Evolutionary conservation across 2,888 invertebrate genomes (phyloP).

Genomic region (Drosophila nigritarsus): DNA sequence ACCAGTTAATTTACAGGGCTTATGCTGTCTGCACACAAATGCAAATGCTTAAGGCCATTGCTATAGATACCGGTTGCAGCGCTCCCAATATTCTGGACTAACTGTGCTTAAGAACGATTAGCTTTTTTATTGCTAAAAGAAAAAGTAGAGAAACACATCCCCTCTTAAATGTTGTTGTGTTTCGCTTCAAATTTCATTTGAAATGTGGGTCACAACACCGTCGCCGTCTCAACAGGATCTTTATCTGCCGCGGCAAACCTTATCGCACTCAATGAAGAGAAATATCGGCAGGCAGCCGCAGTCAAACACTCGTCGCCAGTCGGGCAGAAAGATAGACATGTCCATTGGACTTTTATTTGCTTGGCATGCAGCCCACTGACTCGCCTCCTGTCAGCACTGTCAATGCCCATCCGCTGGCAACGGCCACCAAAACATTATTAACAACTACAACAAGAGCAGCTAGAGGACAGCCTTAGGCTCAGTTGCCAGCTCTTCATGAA

Average conservation of each 20-base stretch:
- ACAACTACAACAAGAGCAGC: conserved; percentile 35
- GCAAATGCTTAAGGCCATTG: conserved; percentile 11
- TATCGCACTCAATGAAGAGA: conserved; percentile 59
- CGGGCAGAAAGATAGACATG: conserved; percentile 67
- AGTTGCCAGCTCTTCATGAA: conserved; percentile 12
- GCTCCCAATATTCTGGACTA: conserved; percentile 5
- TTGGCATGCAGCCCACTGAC: conserved; percentile 20
- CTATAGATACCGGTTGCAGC: conserved; percentile 30
- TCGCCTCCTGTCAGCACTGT: conserved; percentile 22
- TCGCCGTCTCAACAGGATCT: conserved; percentile 32
- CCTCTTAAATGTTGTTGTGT: background rate
- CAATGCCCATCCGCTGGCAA: conserved; percentile 36
- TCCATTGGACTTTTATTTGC: conserved; percentile 67
- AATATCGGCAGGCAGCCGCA: conserved; percentile 53
- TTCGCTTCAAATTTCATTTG: conserved; percentile 21
- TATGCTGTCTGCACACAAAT: conserved; percentile 61
- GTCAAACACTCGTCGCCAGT: conserved; percentile 38
- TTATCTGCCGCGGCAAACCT: conserved; percentile 64
- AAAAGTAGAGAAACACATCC: background rate
- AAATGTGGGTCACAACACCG: conserved; percentile 51
- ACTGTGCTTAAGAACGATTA: conserved; percentile 60
- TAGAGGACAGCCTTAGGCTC: conserved; percentile 27
- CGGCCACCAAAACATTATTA: conserved; percentile 65
- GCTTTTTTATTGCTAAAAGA: conserved; percentile 37
- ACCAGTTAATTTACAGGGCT: conserved; percentile 80